Evolutionary conservation across 2,888 invertebrate genomes (phyloP).

Genomic region (Serripes groenlandicus): DNA sequence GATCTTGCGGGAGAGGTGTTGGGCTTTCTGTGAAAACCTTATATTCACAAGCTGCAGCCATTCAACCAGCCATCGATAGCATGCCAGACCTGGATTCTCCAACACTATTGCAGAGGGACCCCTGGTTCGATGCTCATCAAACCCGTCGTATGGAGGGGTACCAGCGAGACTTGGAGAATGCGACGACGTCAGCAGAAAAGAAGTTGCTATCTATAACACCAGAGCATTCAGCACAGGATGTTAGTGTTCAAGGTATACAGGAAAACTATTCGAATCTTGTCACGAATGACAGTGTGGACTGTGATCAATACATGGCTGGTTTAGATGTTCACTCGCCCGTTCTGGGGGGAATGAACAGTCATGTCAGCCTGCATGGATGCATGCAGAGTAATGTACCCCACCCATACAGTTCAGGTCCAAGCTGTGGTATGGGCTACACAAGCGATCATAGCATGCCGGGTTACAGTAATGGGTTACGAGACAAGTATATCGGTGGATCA

Average conservation of each 20-base stretch:
- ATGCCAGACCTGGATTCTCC: neutral
- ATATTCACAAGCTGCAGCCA: neutral
- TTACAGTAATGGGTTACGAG: neutral
- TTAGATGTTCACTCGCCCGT: slow-evolving; percentile 44
- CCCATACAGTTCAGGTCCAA: no score
- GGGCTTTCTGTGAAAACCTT: neutral
- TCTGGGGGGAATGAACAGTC: slow-evolving; percentile 27
- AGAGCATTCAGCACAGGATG: neutral
- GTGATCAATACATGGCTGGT: neutral
- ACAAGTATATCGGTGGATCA: neutral
- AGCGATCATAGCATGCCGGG: neutral
- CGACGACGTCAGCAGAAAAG: neutral
- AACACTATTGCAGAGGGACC: neutral
- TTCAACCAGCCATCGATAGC: neutral
- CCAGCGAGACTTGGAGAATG: neutral
- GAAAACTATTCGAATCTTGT: neutral
- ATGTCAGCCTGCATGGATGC: slow-evolving; percentile 45
- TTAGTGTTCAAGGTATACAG: neutral
- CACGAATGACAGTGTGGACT: neutral
- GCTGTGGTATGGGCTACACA: no score
- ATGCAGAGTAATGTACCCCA: slow-evolving; percentile 64
- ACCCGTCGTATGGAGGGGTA: neutral
- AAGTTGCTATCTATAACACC: neutral
- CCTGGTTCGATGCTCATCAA: neutral
- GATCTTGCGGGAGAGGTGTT: neutral